Conservation (phyloP, 2,113 vertebrate species). For the Naja naja region DNA sequence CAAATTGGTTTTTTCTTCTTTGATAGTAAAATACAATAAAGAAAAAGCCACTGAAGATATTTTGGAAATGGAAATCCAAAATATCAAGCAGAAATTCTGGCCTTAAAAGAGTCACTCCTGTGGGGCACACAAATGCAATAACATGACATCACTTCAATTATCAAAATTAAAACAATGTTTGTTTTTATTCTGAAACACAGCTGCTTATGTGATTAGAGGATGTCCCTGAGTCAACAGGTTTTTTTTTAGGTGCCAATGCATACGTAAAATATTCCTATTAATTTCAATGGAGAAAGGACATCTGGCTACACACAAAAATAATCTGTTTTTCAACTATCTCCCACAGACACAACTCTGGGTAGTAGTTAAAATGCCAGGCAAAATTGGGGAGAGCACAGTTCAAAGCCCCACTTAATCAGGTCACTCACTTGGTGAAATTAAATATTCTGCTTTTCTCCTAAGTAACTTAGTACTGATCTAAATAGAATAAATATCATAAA, state of each 20-base stretch:
- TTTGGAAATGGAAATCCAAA: background rate
- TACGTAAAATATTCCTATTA: background rate
- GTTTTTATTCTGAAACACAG: background rate
- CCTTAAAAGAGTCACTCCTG: background rate
- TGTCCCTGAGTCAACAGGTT: background rate
- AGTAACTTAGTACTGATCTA: background rate
- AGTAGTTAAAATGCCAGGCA: background rate
- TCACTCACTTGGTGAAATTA: background rate
- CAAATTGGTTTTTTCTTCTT: background rate
- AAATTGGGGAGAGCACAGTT: background rate
- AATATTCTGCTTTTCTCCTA: background rate
- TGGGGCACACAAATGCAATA: background rate
- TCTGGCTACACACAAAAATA: background rate
- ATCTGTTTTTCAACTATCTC: background rate
- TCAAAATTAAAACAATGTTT: background rate
- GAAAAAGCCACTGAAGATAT: background rate
- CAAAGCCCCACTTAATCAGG: background rate
- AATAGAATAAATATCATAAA: background rate
- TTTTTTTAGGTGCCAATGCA: background rate
- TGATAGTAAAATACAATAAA: constrained; percentile 19
- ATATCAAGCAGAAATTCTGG: background rate
- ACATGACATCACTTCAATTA: background rate
- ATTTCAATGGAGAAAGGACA: background rate
- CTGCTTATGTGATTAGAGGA: background rate
- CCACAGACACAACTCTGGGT: background rate